Percentiles rank a stretch among this genome's conserved stretches.
Conservation (phyloP, 30 jellyfish, hydroid and myxozoan species). For the Chironex yamaguchii region DNA sequence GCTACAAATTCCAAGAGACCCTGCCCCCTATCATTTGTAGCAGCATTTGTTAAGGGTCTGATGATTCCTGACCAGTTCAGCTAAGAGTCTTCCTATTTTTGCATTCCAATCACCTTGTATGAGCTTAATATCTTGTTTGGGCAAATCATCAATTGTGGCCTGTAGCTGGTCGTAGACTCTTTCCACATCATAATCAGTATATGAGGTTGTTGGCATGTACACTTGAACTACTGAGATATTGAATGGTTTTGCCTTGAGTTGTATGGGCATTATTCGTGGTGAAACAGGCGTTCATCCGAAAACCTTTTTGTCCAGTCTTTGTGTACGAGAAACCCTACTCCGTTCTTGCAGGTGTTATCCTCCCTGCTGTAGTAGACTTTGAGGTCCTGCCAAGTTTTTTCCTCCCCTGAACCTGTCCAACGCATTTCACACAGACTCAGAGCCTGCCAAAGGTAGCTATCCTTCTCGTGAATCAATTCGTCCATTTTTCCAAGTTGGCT, state of each 20-base stretch:
- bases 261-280: conserved; percentile 17
- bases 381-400: conserved; percentile 31
- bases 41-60: too few species aligned
- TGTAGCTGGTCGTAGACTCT: conserved; percentile 46
- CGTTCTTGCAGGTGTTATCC: conserved; percentile 4
- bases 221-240: conserved; percentile 35
- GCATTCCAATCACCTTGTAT: too few species aligned
- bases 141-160: conserved; percentile 8
- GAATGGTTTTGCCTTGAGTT: conserved; percentile 41
- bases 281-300: conserved; percentile 54
- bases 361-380: conserved; percentile 36
- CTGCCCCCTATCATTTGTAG: too few species aligned
- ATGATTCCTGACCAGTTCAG: too few species aligned
- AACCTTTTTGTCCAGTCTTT: conserved; percentile 28
- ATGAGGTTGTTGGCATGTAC: conserved; percentile 35
- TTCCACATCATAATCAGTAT: conserved; percentile 24
- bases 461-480: conserved; percentile 8
- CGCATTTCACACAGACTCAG: conserved; percentile 51
- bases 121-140: conserved; percentile 16
- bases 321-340: conserved; percentile 56
- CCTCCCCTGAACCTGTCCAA: conserved; percentile 49
- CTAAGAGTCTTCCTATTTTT: too few species aligned
- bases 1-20: too few species aligned
- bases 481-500: conserved; percentile 48
- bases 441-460: conserved; percentile 10